These are phyloP conservation scores for Synodontis membranacea DNA, from an alignment of 2,113 vertebrate species.

Conservation along the genomic window DNA sequence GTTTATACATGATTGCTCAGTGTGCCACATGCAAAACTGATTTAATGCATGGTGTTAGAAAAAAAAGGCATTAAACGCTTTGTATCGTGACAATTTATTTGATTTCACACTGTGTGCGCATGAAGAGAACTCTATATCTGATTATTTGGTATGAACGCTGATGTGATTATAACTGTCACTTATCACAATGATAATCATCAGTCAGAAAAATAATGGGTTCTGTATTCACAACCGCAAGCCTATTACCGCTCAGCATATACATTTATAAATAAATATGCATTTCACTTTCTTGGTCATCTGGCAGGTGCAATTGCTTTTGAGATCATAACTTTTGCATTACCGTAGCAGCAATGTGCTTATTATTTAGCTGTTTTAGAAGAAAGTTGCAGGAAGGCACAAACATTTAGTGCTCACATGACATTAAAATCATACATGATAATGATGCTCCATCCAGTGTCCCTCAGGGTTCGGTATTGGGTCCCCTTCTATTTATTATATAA, in stretches of 20 bases:
- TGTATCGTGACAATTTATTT: slow-evolving; percentile 21
- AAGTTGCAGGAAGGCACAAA: no score
- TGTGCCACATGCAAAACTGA: not conserved
- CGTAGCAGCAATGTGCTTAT: not conserved
- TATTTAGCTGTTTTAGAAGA: not conserved
- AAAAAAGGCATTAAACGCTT: slow-evolving; percentile 4
- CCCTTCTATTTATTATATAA: not conserved
- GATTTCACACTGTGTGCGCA: slow-evolving; percentile 30
- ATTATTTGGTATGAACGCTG: slow-evolving; percentile 27
- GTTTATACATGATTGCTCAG: slow-evolving; percentile 13
- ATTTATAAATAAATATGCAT: not conserved
- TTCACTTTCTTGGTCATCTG: not conserved
- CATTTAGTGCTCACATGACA: not conserved
- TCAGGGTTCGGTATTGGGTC: not conserved
- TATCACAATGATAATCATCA: slow-evolving; percentile 24
- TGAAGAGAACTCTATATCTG: slow-evolving; percentile 19
- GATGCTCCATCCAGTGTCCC: not conserved
- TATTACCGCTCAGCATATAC: not conserved
- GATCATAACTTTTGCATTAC: not conserved
- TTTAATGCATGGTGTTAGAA: not conserved
- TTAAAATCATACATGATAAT: not conserved
- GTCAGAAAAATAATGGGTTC: slow-evolving; percentile 11
- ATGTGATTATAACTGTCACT: slow-evolving; percentile 39
- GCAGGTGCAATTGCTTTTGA: not conserved
- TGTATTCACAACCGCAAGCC: not conserved